These are phyloP conservation scores for Sander lucioperca DNA, from an alignment of 2,113 vertebrate genomes.

Conservation along the genomic window DNA sequence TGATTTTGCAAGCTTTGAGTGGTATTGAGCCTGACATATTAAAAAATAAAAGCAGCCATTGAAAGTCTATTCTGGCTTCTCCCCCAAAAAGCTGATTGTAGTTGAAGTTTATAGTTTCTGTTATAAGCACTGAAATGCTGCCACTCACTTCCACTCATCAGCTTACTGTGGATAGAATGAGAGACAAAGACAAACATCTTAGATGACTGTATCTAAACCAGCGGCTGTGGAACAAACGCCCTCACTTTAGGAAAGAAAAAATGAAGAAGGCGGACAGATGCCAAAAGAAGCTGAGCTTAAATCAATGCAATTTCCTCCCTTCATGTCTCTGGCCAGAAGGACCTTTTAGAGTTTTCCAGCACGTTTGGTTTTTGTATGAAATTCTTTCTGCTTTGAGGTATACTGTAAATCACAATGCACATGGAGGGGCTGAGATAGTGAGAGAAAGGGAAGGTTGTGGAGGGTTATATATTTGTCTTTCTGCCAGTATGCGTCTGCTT, in stretches of 20 bases:
- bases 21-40: constrained; percentile 22
- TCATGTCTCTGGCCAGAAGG: constrained; percentile 67
- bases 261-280: constrained; percentile 55
- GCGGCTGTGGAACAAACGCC: constrained; percentile 58
- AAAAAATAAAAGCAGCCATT: background rate
- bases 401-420: constrained; percentile 65
- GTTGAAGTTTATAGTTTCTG: constrained; percentile 27
- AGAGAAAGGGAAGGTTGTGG: constrained; percentile 41
- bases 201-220: constrained; percentile 53
- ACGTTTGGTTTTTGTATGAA: constrained; percentile 22
- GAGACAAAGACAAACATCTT: constrained; percentile 61
- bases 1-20: background rate
- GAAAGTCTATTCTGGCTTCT: constrained; percentile 1
- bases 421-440: constrained; percentile 33
- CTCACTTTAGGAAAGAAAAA: constrained; percentile 61
- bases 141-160: constrained; percentile 59
- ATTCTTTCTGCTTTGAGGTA: constrained; percentile 46
- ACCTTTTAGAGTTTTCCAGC: constrained; percentile 63
- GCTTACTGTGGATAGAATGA: constrained; percentile 51
- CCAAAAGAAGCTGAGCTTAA: constrained; percentile 75
- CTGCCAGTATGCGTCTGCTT: constrained; percentile 67
- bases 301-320: constrained; percentile 80
- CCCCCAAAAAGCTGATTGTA: constrained; percentile 13
- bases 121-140: constrained; percentile 25
- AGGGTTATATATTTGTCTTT: constrained; percentile 69